Conservation (phyloP, 2,113 vertebrate species). For the Hoplias malabaricus region DNA sequence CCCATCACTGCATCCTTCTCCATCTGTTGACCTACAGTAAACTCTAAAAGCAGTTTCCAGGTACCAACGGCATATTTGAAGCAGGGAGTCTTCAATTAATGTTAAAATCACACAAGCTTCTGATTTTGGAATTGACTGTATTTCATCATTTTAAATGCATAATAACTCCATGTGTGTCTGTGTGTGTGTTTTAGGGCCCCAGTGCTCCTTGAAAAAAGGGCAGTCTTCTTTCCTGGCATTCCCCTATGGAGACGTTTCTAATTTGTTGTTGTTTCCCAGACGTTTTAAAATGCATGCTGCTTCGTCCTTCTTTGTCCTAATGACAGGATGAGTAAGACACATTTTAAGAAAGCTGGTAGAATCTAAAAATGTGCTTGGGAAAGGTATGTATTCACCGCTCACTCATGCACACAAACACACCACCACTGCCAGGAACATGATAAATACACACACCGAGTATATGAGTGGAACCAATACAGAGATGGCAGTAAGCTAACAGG, state of each 20-base stretch:
- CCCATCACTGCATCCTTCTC: conserved; percentile 23
- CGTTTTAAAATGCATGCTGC: conserved; percentile 26
- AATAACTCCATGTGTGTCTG: not conserved
- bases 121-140: not conserved
- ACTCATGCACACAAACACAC: conserved; percentile 13
- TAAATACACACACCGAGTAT: not conserved
- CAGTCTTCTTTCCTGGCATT: conserved; percentile 10
- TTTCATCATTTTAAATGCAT: not conserved
- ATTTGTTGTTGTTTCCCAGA: conserved; percentile 20
- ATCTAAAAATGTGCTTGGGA: not conserved
- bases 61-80: not conserved
- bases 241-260: not conserved
- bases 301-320: conserved; percentile 19
- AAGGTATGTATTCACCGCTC: not conserved
- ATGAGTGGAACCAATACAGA: not conserved
- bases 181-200: conserved; percentile 5
- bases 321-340: not conserved
- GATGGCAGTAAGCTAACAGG: not conserved
- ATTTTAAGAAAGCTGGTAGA: conserved; percentile 14
- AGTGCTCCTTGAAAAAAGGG: not conserved
- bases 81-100: not conserved
- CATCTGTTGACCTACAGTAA: not conserved
- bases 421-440: conserved; percentile 1
- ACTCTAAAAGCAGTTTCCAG: not conserved
- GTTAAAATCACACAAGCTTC: not conserved